A percentile compares a stretch with the other conserved stretches of the same genome.
These are phyloP conservation scores for Chirona hameri DNA, from an alignment of 2,888 invertebrate species.

Conservation along the genomic window DNA sequence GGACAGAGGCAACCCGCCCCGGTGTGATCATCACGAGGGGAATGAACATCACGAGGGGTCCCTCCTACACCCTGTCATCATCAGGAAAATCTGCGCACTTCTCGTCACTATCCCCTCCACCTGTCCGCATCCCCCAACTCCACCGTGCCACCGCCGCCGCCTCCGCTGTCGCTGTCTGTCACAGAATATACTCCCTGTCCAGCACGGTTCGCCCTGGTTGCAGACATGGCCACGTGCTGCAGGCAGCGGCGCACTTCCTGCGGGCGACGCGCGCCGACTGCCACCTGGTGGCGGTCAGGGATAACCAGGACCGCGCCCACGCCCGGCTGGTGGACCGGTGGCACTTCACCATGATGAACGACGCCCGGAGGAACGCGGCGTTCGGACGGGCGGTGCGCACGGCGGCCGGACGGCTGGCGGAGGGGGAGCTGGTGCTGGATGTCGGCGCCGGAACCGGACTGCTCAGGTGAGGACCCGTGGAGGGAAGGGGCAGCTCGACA, in stretches of 20 bases:
- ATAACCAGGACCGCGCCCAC: slow-evolving; percentile 30
- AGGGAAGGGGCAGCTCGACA: too few species aligned
- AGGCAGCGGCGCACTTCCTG: not conserved
- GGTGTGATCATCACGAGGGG: too few species aligned
- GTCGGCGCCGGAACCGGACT: slow-evolving; percentile 75
- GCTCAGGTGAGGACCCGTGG: slow-evolving; percentile 35
- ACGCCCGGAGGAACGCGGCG: slow-evolving; percentile 61
- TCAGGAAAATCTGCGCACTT: too few species aligned
- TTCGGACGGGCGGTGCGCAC: slow-evolving; percentile 62
- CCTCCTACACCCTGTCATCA: too few species aligned
- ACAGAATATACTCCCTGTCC: too few species aligned
- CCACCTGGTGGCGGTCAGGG: not conserved
- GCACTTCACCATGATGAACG: slow-evolving; percentile 82
- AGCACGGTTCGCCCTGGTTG: not conserved
- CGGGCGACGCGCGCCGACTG: not conserved
- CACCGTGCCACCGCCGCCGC: too few species aligned
- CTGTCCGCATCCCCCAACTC: too few species aligned
- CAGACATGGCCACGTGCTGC: slow-evolving; percentile 6
- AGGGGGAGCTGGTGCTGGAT: slow-evolving; percentile 61
- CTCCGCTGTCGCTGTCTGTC: too few species aligned
- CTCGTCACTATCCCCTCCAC: too few species aligned
- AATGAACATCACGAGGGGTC: too few species aligned
- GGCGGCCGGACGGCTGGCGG: slow-evolving; percentile 48
- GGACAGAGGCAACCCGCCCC: too few species aligned
- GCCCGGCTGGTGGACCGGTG: slow-evolving; percentile 49